Base-by-base conservation (phyloP, 1,140 invertebrate genomes). In the Sitobion miscanthi region DNA sequence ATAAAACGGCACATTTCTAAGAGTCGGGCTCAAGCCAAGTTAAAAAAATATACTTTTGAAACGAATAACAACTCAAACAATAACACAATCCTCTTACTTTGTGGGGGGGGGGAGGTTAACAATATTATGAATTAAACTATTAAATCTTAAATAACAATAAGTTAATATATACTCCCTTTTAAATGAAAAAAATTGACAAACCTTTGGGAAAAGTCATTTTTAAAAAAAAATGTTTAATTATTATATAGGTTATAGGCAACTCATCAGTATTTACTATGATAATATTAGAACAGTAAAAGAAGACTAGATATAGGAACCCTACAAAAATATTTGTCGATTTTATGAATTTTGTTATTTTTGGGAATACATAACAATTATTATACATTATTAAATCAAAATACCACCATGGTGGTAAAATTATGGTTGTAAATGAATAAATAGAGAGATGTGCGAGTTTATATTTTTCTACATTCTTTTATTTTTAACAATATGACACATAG, bases 41-140 rank as follows among this genome's bases (percentile, higher is more conserved):
- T 90, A 90, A 62, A 90, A 90, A 90, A 90, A 90, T 90, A 90
- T 90, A 90, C 57, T n/a, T 90, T 69, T 45, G 57, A 90, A 90
- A 69, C 42, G 21, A 69, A 90, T 90, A 90, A 90, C 89, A 90
- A 69, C 89, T 90, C 54, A 90, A 90, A 90, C 11, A 57, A 57
- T 90, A 54, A 57, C 54, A 90, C 54, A 90, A 90, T 90, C 54
- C 38, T 90, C 57, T 69, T 69, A 69, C 42, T 69, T 54, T 6
- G 52, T 20, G 52, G 52, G 17, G 1, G 20, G 52, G 52, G 14
- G 11, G 23, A 4, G 0, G 7, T 90, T 45, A 69, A 90, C 25
- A 90, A 90, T 69, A 45, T 90, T 90, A 90, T 38, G n/a, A 90
- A 25, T 90, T 45, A 57, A 90, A 90, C 88, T 90, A 90, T 38